Conservation (phyloP, 2,113 vertebrate genomes). For the Genyomyrus donnyi region DNA sequence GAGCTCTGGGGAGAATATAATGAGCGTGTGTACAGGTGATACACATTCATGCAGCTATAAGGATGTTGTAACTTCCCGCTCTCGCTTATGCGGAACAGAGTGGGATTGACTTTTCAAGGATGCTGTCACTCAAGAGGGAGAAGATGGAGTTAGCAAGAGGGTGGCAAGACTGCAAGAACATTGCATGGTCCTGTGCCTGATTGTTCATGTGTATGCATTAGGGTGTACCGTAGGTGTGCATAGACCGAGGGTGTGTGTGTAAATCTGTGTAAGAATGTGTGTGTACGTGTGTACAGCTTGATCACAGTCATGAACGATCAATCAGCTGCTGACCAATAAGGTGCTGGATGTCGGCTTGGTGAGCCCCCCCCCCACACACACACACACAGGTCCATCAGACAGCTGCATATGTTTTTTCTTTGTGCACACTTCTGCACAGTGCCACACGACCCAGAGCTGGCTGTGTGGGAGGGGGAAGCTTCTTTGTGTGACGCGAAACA, state of each 20-base stretch:
- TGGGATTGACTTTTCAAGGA: constrained; percentile 65
- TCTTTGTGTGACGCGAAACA: neutral
- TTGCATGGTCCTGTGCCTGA: neutral
- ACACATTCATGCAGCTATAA: neutral
- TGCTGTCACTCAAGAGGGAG: constrained; percentile 78
- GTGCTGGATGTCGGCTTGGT: neutral
- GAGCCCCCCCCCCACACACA: neutral
- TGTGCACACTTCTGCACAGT: neutral
- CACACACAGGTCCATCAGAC: neutral
- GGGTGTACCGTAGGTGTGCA: neutral
- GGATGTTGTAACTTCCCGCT: neutral
- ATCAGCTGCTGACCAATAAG: neutral
- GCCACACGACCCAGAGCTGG: neutral
- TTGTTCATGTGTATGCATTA: neutral
- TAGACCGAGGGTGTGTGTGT: neutral
- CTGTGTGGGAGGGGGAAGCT: neutral
- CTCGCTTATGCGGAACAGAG: constrained; percentile 53
- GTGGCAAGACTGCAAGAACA: constrained; percentile 32
- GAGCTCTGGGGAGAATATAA: neutral
- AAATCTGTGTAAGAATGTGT: neutral
- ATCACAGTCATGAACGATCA: neutral
- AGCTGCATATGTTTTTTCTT: neutral
- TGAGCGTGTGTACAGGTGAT: neutral
- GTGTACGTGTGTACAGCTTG: neutral
- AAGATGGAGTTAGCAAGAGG: constrained; percentile 52